Evolutionary conservation across 2,888 invertebrate species (phyloP), one percentile per base, ranked within the genome.

Genomic region (Eristalis pertinax): DNA sequence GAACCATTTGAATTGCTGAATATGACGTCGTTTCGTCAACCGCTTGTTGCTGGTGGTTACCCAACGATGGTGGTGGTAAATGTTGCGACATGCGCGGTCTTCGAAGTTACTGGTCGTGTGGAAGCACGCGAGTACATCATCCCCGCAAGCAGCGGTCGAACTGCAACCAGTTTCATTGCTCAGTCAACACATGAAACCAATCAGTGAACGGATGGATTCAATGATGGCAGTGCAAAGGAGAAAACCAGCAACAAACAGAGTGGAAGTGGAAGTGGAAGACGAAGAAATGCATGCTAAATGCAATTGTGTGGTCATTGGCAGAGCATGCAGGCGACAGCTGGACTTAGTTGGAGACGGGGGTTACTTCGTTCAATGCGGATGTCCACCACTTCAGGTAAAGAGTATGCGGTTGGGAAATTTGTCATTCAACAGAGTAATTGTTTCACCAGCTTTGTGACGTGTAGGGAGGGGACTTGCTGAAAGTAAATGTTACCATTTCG

Each of bases 1-100:
- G 4, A 2, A 13, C 10, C 56, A 56, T 26, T 38, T 29, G 4
- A 56, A 70, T 70, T 19, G 70, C 78, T 78, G 78, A 70, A 62
- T 70, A 32, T 70, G 69, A 64, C 24, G 15, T 29, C 32, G 8
- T 43, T n/a, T 38, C 65, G 24, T 19, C 50, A 50, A 32, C 63
- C 43, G 8, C 22, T 24, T 72, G 62, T 35, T 75, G 65, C 38
- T 26, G 13, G 43, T 43, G n/a, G n/a, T 77, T 43, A 26, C 26
- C 13, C 24, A 41, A 60, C 15, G n/a, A n/a, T n/a, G 26, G 26
- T 26, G 26, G 26, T 63, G 4, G 15, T 32, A 32, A 24, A 38
- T 22, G 50, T 24, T 50, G 43, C 29, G 79, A 72, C 79, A 65
- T 79, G 79, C 79, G 79, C 79, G 72, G 22, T 72, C 22, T 56